phyloP scores from a whole-genome alignment of 2,113 vertebrate species.

The Zapornia atra region DNA sequence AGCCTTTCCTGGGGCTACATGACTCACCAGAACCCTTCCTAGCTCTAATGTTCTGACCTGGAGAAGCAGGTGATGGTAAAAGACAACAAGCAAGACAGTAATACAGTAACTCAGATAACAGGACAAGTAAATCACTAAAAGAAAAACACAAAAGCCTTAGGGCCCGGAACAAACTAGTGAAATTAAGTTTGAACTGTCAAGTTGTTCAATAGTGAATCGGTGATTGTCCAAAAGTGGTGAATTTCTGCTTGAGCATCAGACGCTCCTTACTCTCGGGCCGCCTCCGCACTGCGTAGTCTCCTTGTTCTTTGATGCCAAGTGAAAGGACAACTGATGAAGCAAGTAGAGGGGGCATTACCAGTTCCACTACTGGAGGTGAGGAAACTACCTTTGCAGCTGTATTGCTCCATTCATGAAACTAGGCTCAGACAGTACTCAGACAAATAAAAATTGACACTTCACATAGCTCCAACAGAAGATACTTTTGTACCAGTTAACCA shows the following conservation, averaged over 20 bases:
- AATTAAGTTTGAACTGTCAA: neutral
- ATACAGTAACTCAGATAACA: neutral
- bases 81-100: neutral
- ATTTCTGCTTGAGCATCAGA: neutral
- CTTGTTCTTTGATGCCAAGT: neutral
- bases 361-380: neutral
- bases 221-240: neutral
- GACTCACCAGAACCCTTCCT: slow-evolving; percentile 41
- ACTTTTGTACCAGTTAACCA: neutral
- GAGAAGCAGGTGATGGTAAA: slow-evolving; percentile 18
- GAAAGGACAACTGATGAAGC: neutral
- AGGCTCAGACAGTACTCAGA: neutral
- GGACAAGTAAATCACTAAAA: neutral
- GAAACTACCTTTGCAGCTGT: neutral
- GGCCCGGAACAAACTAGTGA: neutral
- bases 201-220: neutral
- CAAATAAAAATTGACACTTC: neutral
- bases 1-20: slow-evolving; percentile 55
- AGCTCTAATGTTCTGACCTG: neutral
- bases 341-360: neutral
- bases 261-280: neutral
- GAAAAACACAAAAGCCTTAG: neutral
- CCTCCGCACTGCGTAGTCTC: neutral
- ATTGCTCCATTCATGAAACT: neutral
- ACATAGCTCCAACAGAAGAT: neutral